phyloP scores from a whole-genome alignment of 2,113 vertebrate species.

The Urocynchramus pylzowi region DNA sequence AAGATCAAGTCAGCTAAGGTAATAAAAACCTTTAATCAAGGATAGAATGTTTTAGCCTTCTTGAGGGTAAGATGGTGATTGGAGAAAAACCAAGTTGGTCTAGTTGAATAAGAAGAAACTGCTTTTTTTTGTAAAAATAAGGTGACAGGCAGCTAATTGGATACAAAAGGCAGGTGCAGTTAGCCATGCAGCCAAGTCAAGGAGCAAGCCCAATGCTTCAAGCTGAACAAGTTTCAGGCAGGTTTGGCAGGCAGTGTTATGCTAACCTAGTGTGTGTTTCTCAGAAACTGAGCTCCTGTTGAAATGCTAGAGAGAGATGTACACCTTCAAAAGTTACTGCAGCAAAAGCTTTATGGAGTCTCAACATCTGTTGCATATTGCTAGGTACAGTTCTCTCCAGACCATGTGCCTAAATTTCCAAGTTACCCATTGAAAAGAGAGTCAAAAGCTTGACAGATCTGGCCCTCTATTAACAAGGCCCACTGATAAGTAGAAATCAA shows the following conservation, averaged over 20 bases:
- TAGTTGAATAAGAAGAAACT: neutral
- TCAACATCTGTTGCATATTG: neutral
- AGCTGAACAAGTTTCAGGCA: neutral
- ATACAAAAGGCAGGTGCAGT: neutral
- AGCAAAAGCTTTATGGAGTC: neutral
- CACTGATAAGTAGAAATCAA: neutral
- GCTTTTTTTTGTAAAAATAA: neutral
- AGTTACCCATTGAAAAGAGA: neutral
- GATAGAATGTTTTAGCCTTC: neutral
- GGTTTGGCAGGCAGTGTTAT: neutral
- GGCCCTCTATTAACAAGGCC: neutral
- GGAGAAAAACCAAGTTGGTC: neutral
- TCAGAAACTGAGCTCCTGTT: neutral
- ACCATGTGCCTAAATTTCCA: neutral
- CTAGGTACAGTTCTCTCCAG: neutral
- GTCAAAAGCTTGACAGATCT: neutral
- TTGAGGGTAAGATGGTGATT: neutral
- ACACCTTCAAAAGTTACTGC: neutral
- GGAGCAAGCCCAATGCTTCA: neutral
- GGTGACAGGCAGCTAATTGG: neutral
- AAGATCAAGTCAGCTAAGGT: neutral
- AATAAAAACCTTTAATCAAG: neutral
- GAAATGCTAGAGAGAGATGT: neutral
- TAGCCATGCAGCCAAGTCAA: neutral
- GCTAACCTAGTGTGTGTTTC: neutral